Conservation (phyloP, 1,140 invertebrate genomes). For the Cydia amplana region DNA sequence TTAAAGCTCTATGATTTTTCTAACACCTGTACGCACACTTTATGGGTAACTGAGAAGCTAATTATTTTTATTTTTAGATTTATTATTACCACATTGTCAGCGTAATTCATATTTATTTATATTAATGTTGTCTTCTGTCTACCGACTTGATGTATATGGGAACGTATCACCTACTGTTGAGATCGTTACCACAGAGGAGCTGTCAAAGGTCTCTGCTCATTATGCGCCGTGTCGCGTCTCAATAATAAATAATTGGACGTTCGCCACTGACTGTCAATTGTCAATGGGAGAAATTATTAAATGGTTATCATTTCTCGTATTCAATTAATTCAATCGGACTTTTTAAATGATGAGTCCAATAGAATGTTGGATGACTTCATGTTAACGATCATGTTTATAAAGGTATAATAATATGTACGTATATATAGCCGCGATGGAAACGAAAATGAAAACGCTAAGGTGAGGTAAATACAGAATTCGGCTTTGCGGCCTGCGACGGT, state of each 20-base stretch:
- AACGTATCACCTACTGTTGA: background rate
- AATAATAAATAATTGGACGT: constrained; percentile 35
- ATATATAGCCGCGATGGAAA: too few relatives aligned
- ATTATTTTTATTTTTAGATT: background rate
- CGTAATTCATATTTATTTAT: too few relatives aligned
- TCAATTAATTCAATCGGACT: constrained; percentile 12
- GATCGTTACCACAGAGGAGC: constrained; percentile 59
- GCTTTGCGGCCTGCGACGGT: too few relatives aligned
- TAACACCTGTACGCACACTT: background rate
- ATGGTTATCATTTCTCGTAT: constrained; percentile 27
- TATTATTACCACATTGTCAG: background rate
- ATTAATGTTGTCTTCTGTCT: background rate
- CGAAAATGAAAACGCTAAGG: too few relatives aligned
- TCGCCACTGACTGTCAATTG: constrained; percentile 24
- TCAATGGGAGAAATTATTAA: constrained; percentile 30
- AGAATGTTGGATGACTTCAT: background rate
- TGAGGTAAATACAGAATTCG: too few relatives aligned
- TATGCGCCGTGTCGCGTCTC: constrained; percentile 47
- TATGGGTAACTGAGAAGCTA: background rate
- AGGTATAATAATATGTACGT: too few relatives aligned
- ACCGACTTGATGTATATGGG: background rate
- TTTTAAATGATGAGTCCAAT: constrained; percentile 17
- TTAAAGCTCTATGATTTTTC: background rate
- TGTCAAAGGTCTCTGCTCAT: constrained; percentile 55
- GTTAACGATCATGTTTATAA: background rate